Base-by-base conservation (phyloP, 2,888 invertebrate genomes). In the Ochropacha duplaris region DNA sequence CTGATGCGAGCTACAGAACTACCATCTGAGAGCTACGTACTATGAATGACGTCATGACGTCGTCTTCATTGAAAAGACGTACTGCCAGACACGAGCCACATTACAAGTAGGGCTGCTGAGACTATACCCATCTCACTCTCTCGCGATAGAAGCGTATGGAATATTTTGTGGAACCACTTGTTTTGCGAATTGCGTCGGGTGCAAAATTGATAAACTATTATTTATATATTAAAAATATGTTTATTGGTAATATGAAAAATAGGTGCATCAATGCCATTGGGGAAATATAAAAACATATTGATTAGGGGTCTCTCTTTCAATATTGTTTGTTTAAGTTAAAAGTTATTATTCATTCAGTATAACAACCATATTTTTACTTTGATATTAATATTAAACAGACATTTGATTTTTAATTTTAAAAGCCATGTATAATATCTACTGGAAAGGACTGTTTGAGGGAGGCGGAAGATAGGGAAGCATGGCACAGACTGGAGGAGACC, bases 11-110 rank as follows among this genome's bases (percentile, higher is more conserved):
- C 88, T 90, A 87, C 90, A 86, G 75, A 76, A 90, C 91, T 84
- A 82, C 83, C 81, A 82, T 93, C 91, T 87, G 84, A 90, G 88
- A 93, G 93, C 93, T 93, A 93, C 93, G 93, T 93, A 93, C 93
- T 88, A 90, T 91, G 88, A 93, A 86, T 87, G 88, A 92, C 93
- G 92, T 90, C 83, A 81, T 69, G 71, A 58, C 75, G 71, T 71
- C 76, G 78, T 83, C 82, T 84, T 81, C 86, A 79, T 79, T 83
- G 69, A 77, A 83, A 89, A 89, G 84, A 86, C 84, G 78, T 86
- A 78, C 70, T 71, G 83, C 80, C 79, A 90, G 90, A 90, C 89
- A 78, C 72, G 71, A 83, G 81, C 78, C 66, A 74, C 72, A 69
- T 70, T 81, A 56, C 55, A 78, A 84, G 86, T 81, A 82, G 79